Base-by-base conservation (phyloP, 2,113 vertebrate species). In the Progne subis region DNA sequence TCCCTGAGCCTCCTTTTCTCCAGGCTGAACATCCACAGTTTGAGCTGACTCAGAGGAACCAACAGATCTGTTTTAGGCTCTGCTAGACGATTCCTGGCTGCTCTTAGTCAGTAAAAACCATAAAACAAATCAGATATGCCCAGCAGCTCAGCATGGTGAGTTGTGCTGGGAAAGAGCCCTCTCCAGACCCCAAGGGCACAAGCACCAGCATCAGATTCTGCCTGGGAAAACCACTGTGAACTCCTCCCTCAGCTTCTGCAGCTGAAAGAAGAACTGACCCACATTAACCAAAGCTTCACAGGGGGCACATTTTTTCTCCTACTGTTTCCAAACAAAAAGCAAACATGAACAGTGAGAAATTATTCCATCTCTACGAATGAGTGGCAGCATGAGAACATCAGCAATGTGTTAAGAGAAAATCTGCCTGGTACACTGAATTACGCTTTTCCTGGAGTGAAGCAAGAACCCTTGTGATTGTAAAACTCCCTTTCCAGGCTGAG, bases 251-350 rank as follows among this genome's bases (percentile, higher is more conserved):
- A 81, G 21, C 49, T 70, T 60, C 8, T 37, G 59, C 91, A 95
- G 93, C 88, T 97, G 86, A 88, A 95, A 82, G 75, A 96, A 86
- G 21, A 96, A 1, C 67, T 6, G 6, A 64, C 59, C 69, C 24
- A 3, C 43, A 25, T 43, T 59, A 94, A 80, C 32, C 56, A 77
- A 82, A 88, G 64, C 79, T 86, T 90, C 89, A 84, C 95, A 85
- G 69, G 60, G 50, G 72, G 76, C 53, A 86, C 31, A 18, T 60
- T 75, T 77, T 90, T 50, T 14, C 57, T 86, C 87, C 77, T 92
- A 64, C 79, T 84, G 82, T 72, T 96, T 86, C 91, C 77, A 97
- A 92, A 94, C 49, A 93, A 86, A 80, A 91, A 67, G 60, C 65
- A 93, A 86, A 94, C 43, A 32, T 29, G 55, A 83, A 43, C 16